Percentiles rank a stretch among this genome's conserved stretches.
Evolutionary conservation across 2,113 vertebrate species (phyloP).

Genomic region (Prunella himalayana): DNA sequence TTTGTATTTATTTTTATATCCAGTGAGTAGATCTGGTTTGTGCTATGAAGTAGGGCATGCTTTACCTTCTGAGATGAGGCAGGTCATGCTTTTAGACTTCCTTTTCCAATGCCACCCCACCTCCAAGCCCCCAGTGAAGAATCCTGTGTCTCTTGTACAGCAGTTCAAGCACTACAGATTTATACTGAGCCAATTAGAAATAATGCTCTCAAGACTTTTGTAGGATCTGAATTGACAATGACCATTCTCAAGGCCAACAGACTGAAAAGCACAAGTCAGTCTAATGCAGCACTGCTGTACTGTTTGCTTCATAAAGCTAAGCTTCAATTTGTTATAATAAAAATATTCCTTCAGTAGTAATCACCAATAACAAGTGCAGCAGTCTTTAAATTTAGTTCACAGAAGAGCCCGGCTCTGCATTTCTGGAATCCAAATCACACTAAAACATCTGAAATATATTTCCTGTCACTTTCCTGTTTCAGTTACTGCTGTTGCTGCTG

Average conservation of each 20-base stretch:
- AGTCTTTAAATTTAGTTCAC: not conserved
- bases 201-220: not conserved
- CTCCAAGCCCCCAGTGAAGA: not conserved
- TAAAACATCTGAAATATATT: not conserved
- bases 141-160: not conserved
- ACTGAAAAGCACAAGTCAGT: not conserved
- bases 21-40: not conserved
- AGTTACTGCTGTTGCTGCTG: not conserved
- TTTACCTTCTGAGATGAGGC: not conserved
- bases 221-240: not conserved
- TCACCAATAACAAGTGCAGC: not conserved
- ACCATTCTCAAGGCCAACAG: not conserved
- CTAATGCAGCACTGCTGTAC: not conserved
- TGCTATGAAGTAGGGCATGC: rapidly evolving
- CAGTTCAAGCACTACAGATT: not conserved
- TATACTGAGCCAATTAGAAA: not conserved
- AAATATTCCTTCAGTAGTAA: not conserved
- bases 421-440: not conserved
- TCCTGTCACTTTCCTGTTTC: not conserved
- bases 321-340: not conserved
- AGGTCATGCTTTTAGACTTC: not conserved
- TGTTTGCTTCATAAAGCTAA: not conserved
- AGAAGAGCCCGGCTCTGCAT: not conserved
- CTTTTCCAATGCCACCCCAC: not conserved
- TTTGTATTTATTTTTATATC: not conserved